Conservation (phyloP, 2,888 invertebrate genomes). For the Oeneis ivallda region DNA sequence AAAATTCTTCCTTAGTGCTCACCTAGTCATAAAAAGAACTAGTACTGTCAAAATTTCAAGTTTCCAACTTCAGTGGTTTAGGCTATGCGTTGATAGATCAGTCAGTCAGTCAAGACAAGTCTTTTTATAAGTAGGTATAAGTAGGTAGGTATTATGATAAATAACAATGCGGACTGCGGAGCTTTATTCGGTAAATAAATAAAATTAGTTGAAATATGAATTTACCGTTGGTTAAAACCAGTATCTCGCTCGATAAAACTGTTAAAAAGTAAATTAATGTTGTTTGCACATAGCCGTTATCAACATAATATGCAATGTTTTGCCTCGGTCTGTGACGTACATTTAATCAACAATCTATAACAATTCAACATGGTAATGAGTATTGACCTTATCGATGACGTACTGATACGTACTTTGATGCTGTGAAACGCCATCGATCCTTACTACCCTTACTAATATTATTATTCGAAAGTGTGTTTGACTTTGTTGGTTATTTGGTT, state of each 20-base stretch:
- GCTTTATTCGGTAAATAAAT: background rate
- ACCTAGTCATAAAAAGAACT: no score
- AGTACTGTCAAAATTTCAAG: no score
- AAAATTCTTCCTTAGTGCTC: no score
- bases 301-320: background rate
- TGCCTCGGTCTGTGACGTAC: conserved; percentile 7
- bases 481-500: no score
- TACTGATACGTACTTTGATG: conserved; percentile 4
- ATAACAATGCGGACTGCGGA: no score
- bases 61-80: no score
- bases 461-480: no score
- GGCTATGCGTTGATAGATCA: no score
- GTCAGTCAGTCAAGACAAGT: no score
- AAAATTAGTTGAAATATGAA: background rate
- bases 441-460: no score
- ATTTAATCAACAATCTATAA: background rate
- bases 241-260: background rate
- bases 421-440: background rate
- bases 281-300: background rate
- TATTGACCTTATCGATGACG: conserved; percentile 1
- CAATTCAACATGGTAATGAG: conserved; percentile 7
- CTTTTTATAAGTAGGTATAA: no score
- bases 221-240: background rate
- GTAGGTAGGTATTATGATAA: no score
- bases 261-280: background rate